A percentile compares a stretch with the other conserved stretches of the same genome.
These are phyloP conservation scores for Anguilla marmorata DNA, from an alignment of 2,797 vertebrate genomes.

Conservation along the genomic window DNA sequence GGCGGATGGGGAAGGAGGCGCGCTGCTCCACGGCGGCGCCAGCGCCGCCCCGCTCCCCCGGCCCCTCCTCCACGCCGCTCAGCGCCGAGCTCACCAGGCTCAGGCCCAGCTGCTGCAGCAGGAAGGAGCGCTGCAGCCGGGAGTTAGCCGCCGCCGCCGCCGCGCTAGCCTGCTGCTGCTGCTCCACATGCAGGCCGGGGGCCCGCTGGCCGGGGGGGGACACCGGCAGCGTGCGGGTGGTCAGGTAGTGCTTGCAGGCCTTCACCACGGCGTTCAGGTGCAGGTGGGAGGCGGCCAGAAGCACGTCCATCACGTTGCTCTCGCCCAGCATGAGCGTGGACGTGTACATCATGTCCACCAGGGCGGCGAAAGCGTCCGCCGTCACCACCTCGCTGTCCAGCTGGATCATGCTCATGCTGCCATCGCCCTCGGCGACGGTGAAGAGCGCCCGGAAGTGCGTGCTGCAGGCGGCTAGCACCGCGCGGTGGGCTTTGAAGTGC, in stretches of 20 bases:
- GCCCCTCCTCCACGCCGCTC: slow-evolving; percentile 73
- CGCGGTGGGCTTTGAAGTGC: slow-evolving; percentile 96
- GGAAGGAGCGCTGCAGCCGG: slow-evolving; percentile 91
- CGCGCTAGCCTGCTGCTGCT: slow-evolving; percentile 53
- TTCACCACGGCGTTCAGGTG: slow-evolving; percentile 97
- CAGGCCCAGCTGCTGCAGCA: slow-evolving; percentile 94
- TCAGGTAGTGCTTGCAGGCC: slow-evolving; percentile 97
- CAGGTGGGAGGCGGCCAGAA: slow-evolving; percentile 93
- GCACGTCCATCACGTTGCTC: slow-evolving; percentile 97
- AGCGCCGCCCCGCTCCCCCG: slow-evolving; percentile 61
- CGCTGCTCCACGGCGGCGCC: slow-evolving; percentile 77
- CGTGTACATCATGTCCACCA: slow-evolving; percentile 99
- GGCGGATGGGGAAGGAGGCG: slow-evolving; percentile 81
- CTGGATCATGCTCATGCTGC: slow-evolving; percentile 96
- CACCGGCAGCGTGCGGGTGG: slow-evolving; percentile 89
- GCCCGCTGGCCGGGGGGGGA: slow-evolving; percentile 80
- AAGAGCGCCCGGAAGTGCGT: slow-evolving; percentile 96
- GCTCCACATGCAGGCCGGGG: background rate
- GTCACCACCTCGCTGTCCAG: slow-evolving; percentile 97
- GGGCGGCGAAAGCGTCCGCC: slow-evolving; percentile 91
- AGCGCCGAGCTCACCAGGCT: slow-evolving; percentile 93
- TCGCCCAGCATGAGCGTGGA: slow-evolving; percentile 97
- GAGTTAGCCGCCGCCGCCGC: slow-evolving; percentile 68
- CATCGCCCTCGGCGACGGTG: slow-evolving; percentile 90
- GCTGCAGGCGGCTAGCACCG: slow-evolving; percentile 93